phyloP scores from a whole-genome alignment of 2,797 vertebrate genomes.

The Vireo griseus region DNA sequence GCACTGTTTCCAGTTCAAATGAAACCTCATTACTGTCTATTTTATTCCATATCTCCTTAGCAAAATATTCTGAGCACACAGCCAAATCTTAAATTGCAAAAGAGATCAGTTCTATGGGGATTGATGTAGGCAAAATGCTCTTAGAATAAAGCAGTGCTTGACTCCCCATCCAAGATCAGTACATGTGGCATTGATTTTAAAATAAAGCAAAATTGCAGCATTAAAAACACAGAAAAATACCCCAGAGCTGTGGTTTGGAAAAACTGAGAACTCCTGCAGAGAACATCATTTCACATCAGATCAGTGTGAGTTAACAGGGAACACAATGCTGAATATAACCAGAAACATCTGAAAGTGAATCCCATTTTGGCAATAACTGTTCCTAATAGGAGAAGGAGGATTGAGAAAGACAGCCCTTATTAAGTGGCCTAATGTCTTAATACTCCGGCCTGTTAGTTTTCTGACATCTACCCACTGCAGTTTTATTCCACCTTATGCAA shows the following conservation, averaged over 20 bases:
- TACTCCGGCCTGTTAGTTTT: background rate
- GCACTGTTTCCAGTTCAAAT: background rate
- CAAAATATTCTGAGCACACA: background rate
- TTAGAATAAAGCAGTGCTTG: background rate
- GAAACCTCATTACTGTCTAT: background rate
- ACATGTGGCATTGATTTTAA: background rate
- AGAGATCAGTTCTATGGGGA: background rate
- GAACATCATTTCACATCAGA: background rate
- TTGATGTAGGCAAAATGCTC: background rate
- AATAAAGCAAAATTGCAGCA: background rate
- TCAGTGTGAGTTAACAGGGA: background rate
- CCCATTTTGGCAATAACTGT: background rate
- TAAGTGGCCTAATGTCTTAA: background rate
- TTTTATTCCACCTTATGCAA: background rate
- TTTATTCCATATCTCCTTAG: background rate
- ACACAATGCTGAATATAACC: background rate
- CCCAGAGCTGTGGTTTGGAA: background rate
- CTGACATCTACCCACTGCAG: background rate
- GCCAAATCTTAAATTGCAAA: background rate
- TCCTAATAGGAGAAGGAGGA: background rate
- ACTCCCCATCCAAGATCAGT: background rate
- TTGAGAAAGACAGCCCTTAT: background rate
- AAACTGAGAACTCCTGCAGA: background rate
- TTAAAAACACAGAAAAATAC: background rate
- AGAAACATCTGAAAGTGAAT: constrained; percentile 7